Evolutionary conservation across 2,888 invertebrate genomes (phyloP).

Genomic region (Papilio demoleus): DNA sequence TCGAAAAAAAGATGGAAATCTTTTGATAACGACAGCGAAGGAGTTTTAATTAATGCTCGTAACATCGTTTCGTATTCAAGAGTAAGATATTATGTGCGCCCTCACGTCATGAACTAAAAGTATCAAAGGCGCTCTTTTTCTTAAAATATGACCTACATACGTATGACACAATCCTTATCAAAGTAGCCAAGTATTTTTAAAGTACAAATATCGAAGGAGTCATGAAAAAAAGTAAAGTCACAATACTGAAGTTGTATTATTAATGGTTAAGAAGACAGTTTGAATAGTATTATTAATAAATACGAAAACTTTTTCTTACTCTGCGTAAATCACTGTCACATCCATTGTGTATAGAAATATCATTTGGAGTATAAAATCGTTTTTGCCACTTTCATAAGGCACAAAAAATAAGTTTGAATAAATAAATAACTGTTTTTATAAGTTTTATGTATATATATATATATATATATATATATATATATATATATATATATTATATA

Average conservation of each 20-base stretch:
- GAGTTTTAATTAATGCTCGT: conserved; percentile 15
- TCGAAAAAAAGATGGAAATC: background rate
- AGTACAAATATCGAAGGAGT: too few relatives aligned
- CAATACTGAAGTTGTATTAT: too few relatives aligned
- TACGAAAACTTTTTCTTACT: background rate
- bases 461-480: too few relatives aligned
- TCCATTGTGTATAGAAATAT: conserved; percentile 3
- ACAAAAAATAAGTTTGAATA: background rate
- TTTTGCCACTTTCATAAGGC: background rate
- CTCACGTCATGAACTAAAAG: conserved; percentile 12
- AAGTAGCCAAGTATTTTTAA: too few relatives aligned
- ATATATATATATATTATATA: too few relatives aligned
- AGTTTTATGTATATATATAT: too few relatives aligned
- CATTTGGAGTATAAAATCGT: conserved; percentile 1
- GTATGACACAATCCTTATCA: background rate
- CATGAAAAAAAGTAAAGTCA: too few relatives aligned
- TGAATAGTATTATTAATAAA: conserved; percentile 17
- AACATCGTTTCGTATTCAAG: conserved; percentile 6
- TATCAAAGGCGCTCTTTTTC: background rate
- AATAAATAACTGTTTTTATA: background rate
- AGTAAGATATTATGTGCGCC: background rate
- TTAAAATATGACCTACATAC: background rate
- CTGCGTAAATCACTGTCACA: conserved; percentile 29
- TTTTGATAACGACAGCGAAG: conserved; percentile 11
- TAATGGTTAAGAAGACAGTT: conserved; percentile 7